A percentile compares a stretch with the other conserved stretches of the same genome.
These are phyloP conservation scores for Indri indri DNA, from an alignment of 2,113 vertebrate genomes.

Conservation along the genomic window DNA sequence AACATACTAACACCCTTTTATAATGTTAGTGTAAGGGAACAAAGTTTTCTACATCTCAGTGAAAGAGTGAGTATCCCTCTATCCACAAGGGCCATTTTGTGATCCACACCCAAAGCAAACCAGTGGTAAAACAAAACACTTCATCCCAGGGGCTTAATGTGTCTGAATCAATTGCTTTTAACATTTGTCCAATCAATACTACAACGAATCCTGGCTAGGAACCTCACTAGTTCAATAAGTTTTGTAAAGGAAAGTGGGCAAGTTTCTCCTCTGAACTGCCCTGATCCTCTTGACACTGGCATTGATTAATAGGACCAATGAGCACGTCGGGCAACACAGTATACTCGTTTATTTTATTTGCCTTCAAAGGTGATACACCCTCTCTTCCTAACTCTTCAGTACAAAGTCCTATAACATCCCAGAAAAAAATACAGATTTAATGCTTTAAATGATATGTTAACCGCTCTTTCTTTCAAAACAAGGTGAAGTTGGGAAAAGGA, in stretches of 20 bases:
- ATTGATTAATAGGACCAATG: background rate
- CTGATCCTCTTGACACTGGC: background rate
- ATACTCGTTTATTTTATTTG: background rate
- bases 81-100: background rate
- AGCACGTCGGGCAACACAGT: background rate
- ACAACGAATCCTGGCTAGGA: background rate
- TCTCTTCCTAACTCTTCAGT: background rate
- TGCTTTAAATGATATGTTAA: constrained; percentile 39
- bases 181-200: background rate
- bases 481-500: background rate
- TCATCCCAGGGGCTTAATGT: background rate
- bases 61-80: background rate
- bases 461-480: constrained; percentile 47
- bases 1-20: background rate
- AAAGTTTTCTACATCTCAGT: background rate
- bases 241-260: background rate
- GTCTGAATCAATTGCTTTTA: background rate
- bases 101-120: background rate
- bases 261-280: background rate
- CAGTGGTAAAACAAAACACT: background rate
- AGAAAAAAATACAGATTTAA: background rate
- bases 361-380: background rate
- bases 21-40: background rate
- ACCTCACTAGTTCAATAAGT: background rate
- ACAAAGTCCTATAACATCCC: background rate